Percentiles rank a stretch among this genome's conserved stretches.
Evolutionary conservation across 2,113 vertebrate species (phyloP).

Genomic region (Lophotis ruficrista): DNA sequence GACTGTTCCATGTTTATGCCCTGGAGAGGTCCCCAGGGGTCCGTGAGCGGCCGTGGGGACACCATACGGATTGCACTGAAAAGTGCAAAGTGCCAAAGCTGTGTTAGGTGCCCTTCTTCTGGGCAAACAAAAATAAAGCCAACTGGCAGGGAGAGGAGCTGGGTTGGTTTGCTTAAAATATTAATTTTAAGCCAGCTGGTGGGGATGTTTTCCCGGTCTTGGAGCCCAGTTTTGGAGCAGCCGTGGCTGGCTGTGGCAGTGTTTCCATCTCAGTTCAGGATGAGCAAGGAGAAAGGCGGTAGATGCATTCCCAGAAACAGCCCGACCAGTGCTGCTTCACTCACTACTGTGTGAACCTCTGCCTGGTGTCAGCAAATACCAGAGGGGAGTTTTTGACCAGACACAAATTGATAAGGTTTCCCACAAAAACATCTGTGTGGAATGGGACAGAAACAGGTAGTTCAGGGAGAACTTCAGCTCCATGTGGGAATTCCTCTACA

Average conservation of each 20-base stretch:
- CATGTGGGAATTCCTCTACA: background rate
- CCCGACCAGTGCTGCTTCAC: background rate
- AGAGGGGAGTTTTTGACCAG: background rate
- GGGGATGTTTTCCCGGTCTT: background rate
- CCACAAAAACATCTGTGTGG: background rate
- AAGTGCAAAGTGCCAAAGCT: background rate
- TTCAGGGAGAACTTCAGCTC: background rate
- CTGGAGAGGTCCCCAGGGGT: background rate
- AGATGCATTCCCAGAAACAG: background rate
- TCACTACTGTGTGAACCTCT: background rate
- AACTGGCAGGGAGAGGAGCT: background rate
- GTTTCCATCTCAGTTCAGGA: background rate
- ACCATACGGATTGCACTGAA: accelerated
- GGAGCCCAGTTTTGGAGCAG: background rate
- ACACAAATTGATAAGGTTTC: background rate
- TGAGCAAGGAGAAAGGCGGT: background rate
- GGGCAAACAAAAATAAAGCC: background rate
- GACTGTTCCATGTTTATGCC: background rate
- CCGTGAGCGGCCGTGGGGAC: accelerated
- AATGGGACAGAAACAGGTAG: background rate
- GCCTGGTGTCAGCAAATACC: background rate
- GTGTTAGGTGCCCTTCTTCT: background rate
- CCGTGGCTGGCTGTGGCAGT: background rate
- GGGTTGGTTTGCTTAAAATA: background rate
- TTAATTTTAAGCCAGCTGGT: background rate